Conservation (phyloP, 2,888 invertebrate genomes). For the Nemoura dubitans region DNA sequence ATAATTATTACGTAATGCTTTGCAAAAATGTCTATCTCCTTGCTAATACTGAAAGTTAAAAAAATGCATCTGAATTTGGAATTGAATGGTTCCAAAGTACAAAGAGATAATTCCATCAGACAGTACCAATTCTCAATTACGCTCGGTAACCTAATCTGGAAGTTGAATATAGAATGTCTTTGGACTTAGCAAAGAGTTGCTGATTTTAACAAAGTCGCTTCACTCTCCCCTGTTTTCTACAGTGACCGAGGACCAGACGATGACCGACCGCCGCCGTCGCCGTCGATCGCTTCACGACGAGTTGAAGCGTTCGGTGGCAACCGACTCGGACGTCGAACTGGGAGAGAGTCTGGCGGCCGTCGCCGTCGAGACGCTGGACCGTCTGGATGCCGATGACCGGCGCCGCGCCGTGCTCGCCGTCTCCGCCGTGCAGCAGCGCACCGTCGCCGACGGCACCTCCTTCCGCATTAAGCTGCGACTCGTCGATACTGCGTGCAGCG, state of each 20-base stretch:
- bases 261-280: not conserved
- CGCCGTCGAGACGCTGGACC: conserved; percentile 62
- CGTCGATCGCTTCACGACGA: conserved; percentile 36
- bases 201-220: too few relatives aligned
- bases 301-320: conserved; percentile 49
- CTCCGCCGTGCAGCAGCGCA: conserved; percentile 59
- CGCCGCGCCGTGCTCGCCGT: conserved; percentile 63
- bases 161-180: too few relatives aligned
- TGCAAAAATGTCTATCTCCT: too few relatives aligned
- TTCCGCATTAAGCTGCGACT: conserved; percentile 49
- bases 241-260: conserved; percentile 1
- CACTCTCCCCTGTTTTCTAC: too few relatives aligned
- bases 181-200: too few relatives aligned
- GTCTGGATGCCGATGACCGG: conserved; percentile 62
- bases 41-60: too few relatives aligned
- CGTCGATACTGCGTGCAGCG: conserved; percentile 47
- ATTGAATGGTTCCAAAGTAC: too few relatives aligned
- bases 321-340: conserved; percentile 52
- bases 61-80: too few relatives aligned
- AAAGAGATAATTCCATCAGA: too few relatives aligned
- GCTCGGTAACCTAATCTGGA: too few relatives aligned
- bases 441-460: conserved; percentile 49
- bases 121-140: too few relatives aligned
- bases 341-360: conserved; percentile 61
- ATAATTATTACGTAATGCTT: too few relatives aligned